Evolutionary conservation across 2,113 vertebrate genomes (phyloP), one percentile per base, ranked within the genome.

Genomic region (Arothron firmamentum): DNA sequence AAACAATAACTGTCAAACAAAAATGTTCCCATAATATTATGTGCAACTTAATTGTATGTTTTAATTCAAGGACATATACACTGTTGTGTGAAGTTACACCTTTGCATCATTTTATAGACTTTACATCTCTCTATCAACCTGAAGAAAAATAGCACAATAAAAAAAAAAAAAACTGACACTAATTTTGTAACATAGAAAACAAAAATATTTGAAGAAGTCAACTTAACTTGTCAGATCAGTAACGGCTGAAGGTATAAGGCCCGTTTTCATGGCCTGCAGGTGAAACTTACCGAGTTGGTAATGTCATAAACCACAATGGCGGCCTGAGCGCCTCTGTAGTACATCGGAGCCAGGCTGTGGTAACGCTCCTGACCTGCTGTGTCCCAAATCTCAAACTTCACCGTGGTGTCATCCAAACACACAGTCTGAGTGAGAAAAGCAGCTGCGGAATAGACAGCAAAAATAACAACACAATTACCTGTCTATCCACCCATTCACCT

Each of bases 371-470:
- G 95, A 16, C 96, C 96, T 0, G 96, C 96, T 0, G 96, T 98
- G 80, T 98, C 95, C 96, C 96, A 98, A 75, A 98, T 98, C 77
- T 98, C 96, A 86, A 98, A 98, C 90, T 98, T 98, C 78, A 98
- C 95, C 2, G 96, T 98, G 67, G 95, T 96, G 88, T 97, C 95
- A 3, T 97, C 96, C 90, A 98, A 86, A 72, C 95, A 97, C 79
- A 98, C 93, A 0, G 95, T 98, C 90, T 98, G 95, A 62, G 95
- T 98, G 69, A 98, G 92, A 88, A 98, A 98, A 71, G 96, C 96
- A 68, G 96, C 96, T 98, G 62, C 59, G 64, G 8, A 65, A 42
- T 23, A 23, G 38, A 59, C 0, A 55, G 45, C 0, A 1, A 15
- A 16, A 52, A 59, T 52, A 67, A 49, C 17, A 18, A 48, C 9